A percentile compares a stretch with the other conserved stretches of the same genome.
Evolutionary conservation across 2,888 invertebrate species (phyloP).

Genomic region (Papilio elwesi): DNA sequence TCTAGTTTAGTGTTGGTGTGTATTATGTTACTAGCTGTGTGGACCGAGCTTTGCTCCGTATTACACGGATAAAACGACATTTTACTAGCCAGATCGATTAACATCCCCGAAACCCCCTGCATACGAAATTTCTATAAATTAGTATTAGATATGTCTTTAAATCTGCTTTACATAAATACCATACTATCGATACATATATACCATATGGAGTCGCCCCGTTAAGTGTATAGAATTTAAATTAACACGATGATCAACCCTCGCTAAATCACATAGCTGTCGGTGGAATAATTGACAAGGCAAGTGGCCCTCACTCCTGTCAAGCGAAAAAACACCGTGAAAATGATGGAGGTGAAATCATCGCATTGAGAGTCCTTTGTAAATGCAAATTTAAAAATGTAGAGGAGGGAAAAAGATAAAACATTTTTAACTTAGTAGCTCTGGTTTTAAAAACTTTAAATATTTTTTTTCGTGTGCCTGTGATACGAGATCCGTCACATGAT

Average conservation of each 20-base stretch:
- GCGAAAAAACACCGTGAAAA: constrained; percentile 15
- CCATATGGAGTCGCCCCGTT: no score
- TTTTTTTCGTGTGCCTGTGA: background rate
- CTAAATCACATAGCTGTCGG: background rate
- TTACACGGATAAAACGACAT: no score
- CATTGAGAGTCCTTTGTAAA: constrained; percentile 6
- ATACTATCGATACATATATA: no score
- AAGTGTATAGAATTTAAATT: no score
- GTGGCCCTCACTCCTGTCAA: constrained; percentile 3
- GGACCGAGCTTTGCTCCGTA: background rate
- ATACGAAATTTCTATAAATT: no score
- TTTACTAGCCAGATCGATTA: no score
- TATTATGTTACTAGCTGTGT: background rate
- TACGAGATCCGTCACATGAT: no score
- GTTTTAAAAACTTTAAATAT: no score
- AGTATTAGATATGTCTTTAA: no score
- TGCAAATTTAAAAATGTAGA: background rate
- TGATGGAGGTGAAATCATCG: constrained; percentile 16
- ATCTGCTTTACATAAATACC: no score
- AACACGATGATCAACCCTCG: no score
- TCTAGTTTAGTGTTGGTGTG: background rate
- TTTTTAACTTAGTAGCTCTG: background rate
- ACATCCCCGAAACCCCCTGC: no score
- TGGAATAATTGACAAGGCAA: constrained; percentile 27
- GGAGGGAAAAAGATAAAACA: background rate